Base-by-base conservation (phyloP, 1,140 invertebrate genomes). In the Psix sp. region DNA sequence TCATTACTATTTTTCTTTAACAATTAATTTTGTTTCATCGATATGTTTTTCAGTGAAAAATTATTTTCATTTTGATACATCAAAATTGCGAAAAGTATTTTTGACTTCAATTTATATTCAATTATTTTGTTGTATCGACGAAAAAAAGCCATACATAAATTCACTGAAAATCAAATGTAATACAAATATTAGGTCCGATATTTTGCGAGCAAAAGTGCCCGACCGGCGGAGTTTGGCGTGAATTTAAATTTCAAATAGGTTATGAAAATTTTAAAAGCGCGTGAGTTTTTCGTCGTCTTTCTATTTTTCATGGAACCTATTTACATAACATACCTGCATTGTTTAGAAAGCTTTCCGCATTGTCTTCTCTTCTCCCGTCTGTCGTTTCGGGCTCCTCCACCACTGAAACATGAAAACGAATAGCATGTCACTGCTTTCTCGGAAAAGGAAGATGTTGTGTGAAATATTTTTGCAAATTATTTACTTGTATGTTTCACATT, bases 371-470 rank as follows among this genome's bases (percentile, higher is more conserved):
- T 59, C 20, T 31, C 56, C 17, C 49, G 59, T 54, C 38, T 45
- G 70, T 45, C 63, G 62, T 39, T 33, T 62, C 71, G 10, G 62
- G 35, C 20, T 83, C 77, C 36, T 83, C 80, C 11, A 73, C 62
- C 16, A 80, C 76, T 81, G 72, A 74, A 79, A 82, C 73, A 71
- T 56, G 62, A 77, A 72, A 70, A 73, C 48, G 14, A 73, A 73
- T 73, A 40, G 52, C 51, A 16, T 59, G 48, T 73, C 48, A 73
- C 48, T 46, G 62, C 56, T 56, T 56, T 2, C 45, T 26, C 36
- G 4, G 42, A 36, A 62, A n/a, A 46, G 16, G 35, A 9, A 62
- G n/a, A 49, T 45, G 62, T 62, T 70, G 54, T 10, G 24, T 36
- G 7, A 5, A 26, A 13, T 45, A 52, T 13, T 31, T 9, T 38